phyloP scores from a whole-genome alignment of 2,113 vertebrate genomes.

The Leptosomus discolor region DNA sequence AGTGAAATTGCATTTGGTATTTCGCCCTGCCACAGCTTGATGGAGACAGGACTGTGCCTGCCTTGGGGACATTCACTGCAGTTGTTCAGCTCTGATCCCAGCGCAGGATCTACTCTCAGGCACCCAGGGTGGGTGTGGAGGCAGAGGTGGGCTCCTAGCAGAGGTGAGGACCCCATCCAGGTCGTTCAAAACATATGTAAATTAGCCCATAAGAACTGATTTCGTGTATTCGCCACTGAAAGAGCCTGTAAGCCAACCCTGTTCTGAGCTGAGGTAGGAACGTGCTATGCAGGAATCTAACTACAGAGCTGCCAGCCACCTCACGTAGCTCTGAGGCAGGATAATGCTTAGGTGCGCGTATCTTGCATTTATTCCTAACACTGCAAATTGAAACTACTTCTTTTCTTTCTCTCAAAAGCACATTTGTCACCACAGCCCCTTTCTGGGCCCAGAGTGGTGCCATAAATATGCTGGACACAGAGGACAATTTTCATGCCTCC shows the following conservation, averaged over 20 bases:
- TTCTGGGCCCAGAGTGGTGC: neutral
- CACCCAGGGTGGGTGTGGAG: neutral
- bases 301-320: neutral
- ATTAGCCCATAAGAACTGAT: neutral
- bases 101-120: neutral
- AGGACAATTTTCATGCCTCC: neutral
- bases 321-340: neutral
- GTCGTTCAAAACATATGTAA: neutral
- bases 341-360: neutral
- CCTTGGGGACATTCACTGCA: accelerated
- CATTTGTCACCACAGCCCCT: neutral
- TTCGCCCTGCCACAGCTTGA: neutral
- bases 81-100: neutral
- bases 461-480: neutral
- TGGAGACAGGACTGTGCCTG: accelerated
- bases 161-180: neutral
- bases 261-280: neutral
- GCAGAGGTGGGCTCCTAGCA: neutral
- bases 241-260: neutral
- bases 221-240: neutral
- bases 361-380: neutral
- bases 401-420: neutral
- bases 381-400: neutral
- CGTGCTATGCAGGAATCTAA: accelerated
- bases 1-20: neutral